A percentile compares a stretch with the other conserved stretches of the same genome.
Evolutionary conservation across 1,140 invertebrate species (phyloP).

Genomic region (Lepidurus couesii): DNA sequence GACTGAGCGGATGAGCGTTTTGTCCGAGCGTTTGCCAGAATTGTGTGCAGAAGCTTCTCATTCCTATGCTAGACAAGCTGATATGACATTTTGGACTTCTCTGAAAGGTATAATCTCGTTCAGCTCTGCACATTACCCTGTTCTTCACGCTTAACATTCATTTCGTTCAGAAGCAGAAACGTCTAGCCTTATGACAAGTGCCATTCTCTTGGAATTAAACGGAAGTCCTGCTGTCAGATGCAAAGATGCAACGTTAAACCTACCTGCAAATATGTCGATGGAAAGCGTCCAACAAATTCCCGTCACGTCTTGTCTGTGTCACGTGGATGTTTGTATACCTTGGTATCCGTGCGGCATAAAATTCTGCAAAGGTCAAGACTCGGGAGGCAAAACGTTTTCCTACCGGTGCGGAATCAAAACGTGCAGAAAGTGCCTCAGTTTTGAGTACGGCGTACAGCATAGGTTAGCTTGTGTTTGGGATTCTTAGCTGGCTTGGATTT

Average conservation of each 20-base stretch:
- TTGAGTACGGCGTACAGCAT: conserved; percentile 72
- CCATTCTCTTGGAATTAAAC: conserved; percentile 4
- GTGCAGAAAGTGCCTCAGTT: conserved; percentile 80
- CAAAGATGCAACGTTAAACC: conserved; percentile 32
- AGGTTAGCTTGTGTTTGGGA: conserved; percentile 83
- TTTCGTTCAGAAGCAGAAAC: conserved; percentile 2
- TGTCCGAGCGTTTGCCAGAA: conserved; percentile 40
- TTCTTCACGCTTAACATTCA: background rate
- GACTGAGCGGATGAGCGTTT: conserved; percentile 41
- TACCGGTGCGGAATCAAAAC: conserved; percentile 94
- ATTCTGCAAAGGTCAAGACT: conserved; percentile 74
- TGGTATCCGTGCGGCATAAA: conserved; percentile 84
- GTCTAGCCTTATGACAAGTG: conserved; percentile 21
- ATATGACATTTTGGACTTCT: conserved; percentile 33
- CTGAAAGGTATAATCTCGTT: conserved; percentile 23
- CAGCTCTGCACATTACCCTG: background rate
- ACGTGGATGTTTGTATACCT: conserved; percentile 72
- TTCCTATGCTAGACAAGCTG: conserved; percentile 34
- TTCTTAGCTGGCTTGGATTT: conserved; percentile 33
- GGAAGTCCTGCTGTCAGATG: conserved; percentile 27
- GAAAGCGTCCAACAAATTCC: conserved; percentile 38
- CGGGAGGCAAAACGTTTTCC: conserved; percentile 53
- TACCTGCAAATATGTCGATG: conserved; percentile 38
- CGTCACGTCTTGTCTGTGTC: conserved; percentile 62
- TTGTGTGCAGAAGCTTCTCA: conserved; percentile 37